phyloP scores from a whole-genome alignment of 64 coral and sea anemone species.

The Pachyseris speciosa region DNA sequence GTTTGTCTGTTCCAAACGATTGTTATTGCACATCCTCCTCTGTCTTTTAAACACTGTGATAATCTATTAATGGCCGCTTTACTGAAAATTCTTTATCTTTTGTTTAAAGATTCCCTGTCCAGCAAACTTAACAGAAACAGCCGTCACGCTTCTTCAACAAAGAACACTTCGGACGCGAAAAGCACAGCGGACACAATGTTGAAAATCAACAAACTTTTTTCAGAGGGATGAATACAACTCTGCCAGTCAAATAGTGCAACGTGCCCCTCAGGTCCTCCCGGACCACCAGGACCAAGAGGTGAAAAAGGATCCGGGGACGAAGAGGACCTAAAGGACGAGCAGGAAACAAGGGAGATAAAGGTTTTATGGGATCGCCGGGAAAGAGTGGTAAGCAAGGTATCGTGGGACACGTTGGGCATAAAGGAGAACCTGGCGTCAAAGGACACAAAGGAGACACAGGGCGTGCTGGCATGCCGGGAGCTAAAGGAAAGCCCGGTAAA shows the following conservation, averaged over 20 bases:
- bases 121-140: neutral
- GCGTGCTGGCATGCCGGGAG: too few species aligned
- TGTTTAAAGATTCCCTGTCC: too few species aligned
- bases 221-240: neutral
- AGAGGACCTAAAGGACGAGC: neutral
- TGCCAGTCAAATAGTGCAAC: neutral
- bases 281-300: slow-evolving; percentile 5
- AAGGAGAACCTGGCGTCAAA: too few species aligned
- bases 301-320: slow-evolving; percentile 7
- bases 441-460: too few species aligned
- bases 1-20: too few species aligned
- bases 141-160: neutral
- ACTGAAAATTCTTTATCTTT: too few species aligned
- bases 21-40: too few species aligned
- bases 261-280: neutral
- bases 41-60: too few species aligned
- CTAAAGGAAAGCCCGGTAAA: too few species aligned
- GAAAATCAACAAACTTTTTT: neutral
- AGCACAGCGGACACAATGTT: neutral
- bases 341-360: slow-evolving; percentile 18
- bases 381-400: neutral
- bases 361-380: slow-evolving; percentile 29
- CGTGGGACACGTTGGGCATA: too few species aligned
- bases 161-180: neutral
- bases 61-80: too few species aligned